These are phyloP conservation scores for Tridacna gigas DNA, from an alignment of 2,888 invertebrate species.

Conservation along the genomic window DNA sequence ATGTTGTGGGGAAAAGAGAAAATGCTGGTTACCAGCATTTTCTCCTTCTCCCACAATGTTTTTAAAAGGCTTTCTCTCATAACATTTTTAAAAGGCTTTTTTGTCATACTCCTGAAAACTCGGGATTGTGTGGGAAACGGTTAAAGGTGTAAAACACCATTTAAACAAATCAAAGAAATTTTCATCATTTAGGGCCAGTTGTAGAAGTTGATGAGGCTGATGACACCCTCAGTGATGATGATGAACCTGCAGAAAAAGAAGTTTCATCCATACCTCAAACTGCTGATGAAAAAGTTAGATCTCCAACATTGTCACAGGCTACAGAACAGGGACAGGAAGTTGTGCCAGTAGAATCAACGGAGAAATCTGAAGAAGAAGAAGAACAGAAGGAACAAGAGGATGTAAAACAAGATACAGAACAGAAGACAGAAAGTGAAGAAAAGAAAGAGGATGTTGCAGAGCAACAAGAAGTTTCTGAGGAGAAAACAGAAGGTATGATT, in stretches of 20 bases:
- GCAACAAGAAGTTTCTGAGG: conserved; percentile 34
- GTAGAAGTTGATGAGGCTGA: conserved; percentile 83
- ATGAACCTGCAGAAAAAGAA: conserved; percentile 55
- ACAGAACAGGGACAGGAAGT: conserved; percentile 12
- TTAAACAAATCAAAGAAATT: too few species aligned
- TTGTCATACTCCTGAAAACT: background rate
- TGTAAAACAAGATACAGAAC: conserved; percentile 5
- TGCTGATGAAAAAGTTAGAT: conserved; percentile 38
- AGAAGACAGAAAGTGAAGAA: conserved; percentile 33
- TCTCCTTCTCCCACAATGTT: background rate
- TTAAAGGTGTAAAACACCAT: background rate
- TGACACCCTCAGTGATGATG: conserved; percentile 77
- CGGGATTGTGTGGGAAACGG: background rate
- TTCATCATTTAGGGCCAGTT: conserved; percentile 76
- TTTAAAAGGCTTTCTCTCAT: too few species aligned
- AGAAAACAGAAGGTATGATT: conserved; percentile 28
- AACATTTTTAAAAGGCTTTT: too few species aligned
- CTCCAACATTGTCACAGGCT: conserved; percentile 20
- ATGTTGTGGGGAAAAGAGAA: too few species aligned
- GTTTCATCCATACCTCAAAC: conserved; percentile 47
- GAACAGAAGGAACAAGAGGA: background rate
- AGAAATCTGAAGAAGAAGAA: conserved; percentile 14
- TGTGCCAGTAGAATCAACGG: conserved; percentile 6
- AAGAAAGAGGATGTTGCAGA: conserved; percentile 47
- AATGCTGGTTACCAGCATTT: too few species aligned